phyloP scores from a whole-genome alignment of 1,140 invertebrate species.

The Heliothis virescens region DNA sequence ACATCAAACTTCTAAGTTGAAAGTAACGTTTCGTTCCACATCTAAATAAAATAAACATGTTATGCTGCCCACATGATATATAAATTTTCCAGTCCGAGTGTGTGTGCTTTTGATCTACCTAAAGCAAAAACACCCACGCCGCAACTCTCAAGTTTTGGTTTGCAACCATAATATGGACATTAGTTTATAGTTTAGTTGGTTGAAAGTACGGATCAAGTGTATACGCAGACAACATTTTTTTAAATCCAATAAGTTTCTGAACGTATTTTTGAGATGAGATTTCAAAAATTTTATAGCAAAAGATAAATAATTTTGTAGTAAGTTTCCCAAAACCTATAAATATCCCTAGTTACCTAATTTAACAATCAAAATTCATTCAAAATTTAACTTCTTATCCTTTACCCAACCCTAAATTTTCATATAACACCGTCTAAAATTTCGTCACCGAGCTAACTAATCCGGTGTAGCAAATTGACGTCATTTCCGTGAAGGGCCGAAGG shows the following conservation, averaged over 20 bases:
- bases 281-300: too few relatives aligned
- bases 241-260: too few relatives aligned
- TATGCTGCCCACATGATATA: constrained; percentile 2
- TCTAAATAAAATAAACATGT: not conserved
- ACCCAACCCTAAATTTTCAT: constrained; percentile 10
- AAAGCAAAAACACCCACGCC: constrained; percentile 11
- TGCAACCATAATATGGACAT: constrained; percentile 4
- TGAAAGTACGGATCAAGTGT: not conserved
- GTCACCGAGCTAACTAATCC: constrained; percentile 29
- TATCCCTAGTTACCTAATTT: too few relatives aligned
- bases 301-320: too few relatives aligned
- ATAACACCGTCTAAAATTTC: constrained; percentile 30
- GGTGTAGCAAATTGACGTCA: constrained; percentile 35
- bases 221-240: not conserved
- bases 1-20: not conserved
- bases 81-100: constrained; percentile 10
- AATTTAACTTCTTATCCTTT: constrained; percentile 1
- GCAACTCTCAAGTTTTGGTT: not conserved
- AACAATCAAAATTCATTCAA: not conserved
- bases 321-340: too few relatives aligned
- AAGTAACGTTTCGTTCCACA: constrained; percentile 2
- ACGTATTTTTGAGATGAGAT: too few relatives aligned
- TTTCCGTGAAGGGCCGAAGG: constrained; percentile 17
- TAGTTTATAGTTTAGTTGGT: not conserved
- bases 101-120: constrained; percentile 16